Evolutionary conservation across 1,140 invertebrate genomes (phyloP), one percentile per base, ranked within the genome.

Genomic region (Ostrea denselamellosa): DNA sequence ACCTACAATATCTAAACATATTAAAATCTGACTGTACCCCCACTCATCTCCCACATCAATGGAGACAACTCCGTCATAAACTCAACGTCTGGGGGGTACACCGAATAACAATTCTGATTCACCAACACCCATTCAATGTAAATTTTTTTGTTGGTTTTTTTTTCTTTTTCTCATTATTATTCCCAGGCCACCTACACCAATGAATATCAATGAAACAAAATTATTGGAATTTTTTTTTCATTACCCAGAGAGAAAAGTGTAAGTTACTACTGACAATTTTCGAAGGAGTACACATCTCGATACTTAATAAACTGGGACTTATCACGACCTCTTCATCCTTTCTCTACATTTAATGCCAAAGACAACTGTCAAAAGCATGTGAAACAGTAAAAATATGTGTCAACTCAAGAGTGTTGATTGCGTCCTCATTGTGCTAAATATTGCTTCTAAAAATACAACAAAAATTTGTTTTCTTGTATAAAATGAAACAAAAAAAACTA

Each of bases 1-100:
- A 93, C 93, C 92, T 93, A 91, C 87, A 93, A 92, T 71, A 71
- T 9, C 51, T 81, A 88, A 25, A 86, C 19, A 82, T 44, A 71
- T 81, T 58, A 53, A 83, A 85, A 62, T 25, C 68, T 28, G 25
- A 28, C 68, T 28, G 25, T 51, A 82, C 44, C 52, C 19, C n/a
- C 14, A 65, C 25, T 68, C 54, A 77, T 25, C 56, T 17, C 56
- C n/a, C 34, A 44, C 19, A 5, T n/a, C 17, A 62, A n/a, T 12
- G 56, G 56, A 62, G n/a, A 17, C 10, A 25, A 51, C 44, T 34
- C 22, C 12, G 81, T 8, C 14, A 85, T 22, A 34, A 19, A 71
- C 28, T 71, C 8, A 51, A 77, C 22, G 25, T 25, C 51, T 52
- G 28, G 28, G n/a, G 28, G 8, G 25, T 83, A 65, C 22, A 62